phyloP scores from a whole-genome alignment of 2,113 vertebrate species.

The Entelurus aequoreus region DNA sequence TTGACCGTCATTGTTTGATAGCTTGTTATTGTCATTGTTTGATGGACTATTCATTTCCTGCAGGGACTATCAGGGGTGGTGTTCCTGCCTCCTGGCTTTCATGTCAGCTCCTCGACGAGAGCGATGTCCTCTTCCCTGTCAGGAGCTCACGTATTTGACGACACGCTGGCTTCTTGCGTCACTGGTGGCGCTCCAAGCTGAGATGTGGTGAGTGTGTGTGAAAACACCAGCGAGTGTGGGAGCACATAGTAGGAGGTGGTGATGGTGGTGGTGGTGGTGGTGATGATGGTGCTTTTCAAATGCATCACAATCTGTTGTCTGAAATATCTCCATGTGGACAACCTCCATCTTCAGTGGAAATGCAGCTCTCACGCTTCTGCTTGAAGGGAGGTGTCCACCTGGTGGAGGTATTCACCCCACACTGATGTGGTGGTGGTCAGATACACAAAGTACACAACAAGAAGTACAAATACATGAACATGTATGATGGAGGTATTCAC shows the following conservation, averaged over 20 bases:
- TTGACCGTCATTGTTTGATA: too few species aligned
- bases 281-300: slow-evolving; percentile 33
- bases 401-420: too few species aligned
- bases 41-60: too few species aligned
- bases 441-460: too few species aligned
- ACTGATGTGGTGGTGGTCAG: too few species aligned
- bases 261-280: slow-evolving; percentile 32
- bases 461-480: too few species aligned
- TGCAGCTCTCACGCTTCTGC: too few species aligned
- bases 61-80: too few species aligned
- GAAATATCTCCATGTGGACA: slow-evolving; percentile 18
- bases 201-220: slow-evolving; percentile 51
- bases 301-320: slow-evolving; percentile 32
- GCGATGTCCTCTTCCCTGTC: slow-evolving; percentile 34
- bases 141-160: slow-evolving; percentile 40
- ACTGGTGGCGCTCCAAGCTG: slow-evolving; percentile 39
- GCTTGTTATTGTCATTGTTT: too few species aligned
- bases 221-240: slow-evolving; percentile 44
- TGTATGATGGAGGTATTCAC: too few species aligned
- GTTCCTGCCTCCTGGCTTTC: not conserved
- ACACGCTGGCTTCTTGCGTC: slow-evolving; percentile 48
- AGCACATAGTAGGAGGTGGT: slow-evolving; percentile 38
- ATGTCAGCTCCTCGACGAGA: slow-evolving; percentile 24
- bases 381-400: too few species aligned
- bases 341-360: too few species aligned